Evolutionary conservation across 2,888 invertebrate genomes (phyloP), one percentile per base, ranked within the genome.

Genomic region (Fragum sueziense): DNA sequence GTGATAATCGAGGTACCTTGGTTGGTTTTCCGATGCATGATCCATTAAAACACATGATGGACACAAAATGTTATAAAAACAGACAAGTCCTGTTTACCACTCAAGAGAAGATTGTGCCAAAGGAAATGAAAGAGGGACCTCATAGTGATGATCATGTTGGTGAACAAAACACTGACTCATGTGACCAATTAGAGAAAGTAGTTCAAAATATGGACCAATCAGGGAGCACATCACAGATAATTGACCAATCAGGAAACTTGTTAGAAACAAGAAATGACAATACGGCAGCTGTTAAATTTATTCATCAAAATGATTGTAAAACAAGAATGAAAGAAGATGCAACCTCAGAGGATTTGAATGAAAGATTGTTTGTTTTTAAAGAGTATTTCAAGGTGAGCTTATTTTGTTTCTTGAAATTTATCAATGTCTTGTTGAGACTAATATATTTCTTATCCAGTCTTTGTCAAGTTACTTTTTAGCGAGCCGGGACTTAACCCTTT

Each of bases 1-100:
- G 82, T 70, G 82, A 85, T 57, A 78, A 79, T 59, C 27, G 74
- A 25, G 85, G 85, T 1, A 54, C 33, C 34, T 59, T 82, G 2
- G 17, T 51, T 27, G 80, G 78, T 27, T n/a, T 75, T 3, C 51
- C 62, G 0, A 9, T 74, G 29, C 31, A n/a, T 9, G 79, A 82
- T 29, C 29, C 76, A 0, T 14, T 71, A n/a, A 51, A 62, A n/a
- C 20, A 37, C 6, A 1, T n/a, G 0, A 31, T 41, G 3, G 76
- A 76, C 41, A 22, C 29, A 17, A 82, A 82, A 71, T 14, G 51
- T n/a, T 82, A 82, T 70, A 74, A 61, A 47, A 62, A 62, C 33
- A 74, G 83, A 67, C 74, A 69, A 74, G 83, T 83, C n/a, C n/a
- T n/a, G n/a, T n/a, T n/a, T n/a, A n/a, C n/a, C n/a, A n/a, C n/a